Evolutionary conservation across 2,888 invertebrate species (phyloP), one percentile per base, ranked within the genome.

Genomic region (Epinotia ramella): DNA sequence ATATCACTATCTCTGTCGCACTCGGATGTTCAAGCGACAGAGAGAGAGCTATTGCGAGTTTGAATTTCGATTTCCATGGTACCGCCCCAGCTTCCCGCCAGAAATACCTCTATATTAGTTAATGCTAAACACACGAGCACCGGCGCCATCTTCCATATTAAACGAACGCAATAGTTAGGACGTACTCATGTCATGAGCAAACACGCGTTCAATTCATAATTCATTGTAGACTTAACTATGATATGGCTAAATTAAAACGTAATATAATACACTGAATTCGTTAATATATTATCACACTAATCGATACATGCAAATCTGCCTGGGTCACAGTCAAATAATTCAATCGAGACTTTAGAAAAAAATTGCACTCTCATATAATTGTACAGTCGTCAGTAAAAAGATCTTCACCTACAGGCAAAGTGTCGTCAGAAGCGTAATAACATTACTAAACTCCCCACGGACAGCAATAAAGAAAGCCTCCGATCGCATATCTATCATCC

Each of bases 151-250:
- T 73, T 72, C 59, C 75, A 69, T 68, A 73, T 74, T 56, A 72
- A 64, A 74, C 71, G 72, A 73, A 77, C 67, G 60, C 82, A 83
- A 84, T 81, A 86, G 82, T 82, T 82, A 86, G 88, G 88, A 90
- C 89, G 86, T 86, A 84, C 86, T 87, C 85, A 82, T 80, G 81
- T 80, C 81, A 82, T 88, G 89, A 89, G 89, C 89, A 82, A 85
- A 82, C 80, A 77, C 83, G 79, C 80, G 80, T 78, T 79, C 72
- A 65, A 44, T 70, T 20, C 70, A 65, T 65, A 64, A 73, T 71
- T 71, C 79, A 78, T 78, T 81, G 76, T 77, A 78, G 77, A 77
- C 79, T 80, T 83, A 84, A 84, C 81, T 86, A 87, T 88, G 88
- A 89, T 88, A 90, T 89, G 89, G 87, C 85, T 88, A 83, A 86